Conservation (phyloP, 2,888 invertebrate species). For the Mesochorus sp. region DNA sequence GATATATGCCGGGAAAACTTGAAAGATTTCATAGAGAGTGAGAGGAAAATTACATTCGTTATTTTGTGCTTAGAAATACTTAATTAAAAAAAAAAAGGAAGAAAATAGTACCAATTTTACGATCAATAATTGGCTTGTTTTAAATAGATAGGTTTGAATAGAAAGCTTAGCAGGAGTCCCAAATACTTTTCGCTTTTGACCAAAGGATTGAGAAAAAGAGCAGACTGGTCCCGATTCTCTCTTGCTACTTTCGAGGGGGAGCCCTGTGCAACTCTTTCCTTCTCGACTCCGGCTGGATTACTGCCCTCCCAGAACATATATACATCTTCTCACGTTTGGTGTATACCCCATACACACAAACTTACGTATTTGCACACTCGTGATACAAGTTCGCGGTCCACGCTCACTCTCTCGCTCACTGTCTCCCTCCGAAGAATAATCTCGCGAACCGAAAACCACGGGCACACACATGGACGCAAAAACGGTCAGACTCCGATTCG, state of each 20-base stretch:
- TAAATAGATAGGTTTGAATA: background rate
- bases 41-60: conserved; percentile 22
- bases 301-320: conserved; percentile 36
- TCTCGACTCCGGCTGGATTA: conserved; percentile 47
- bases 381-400: conserved; percentile 37
- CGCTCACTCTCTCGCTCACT: conserved; percentile 44
- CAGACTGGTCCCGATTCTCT: conserved; percentile 45
- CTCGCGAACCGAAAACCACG: conserved; percentile 63
- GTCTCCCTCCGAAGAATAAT: conserved; percentile 53
- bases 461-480: conserved; percentile 72
- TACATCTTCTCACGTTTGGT: conserved; percentile 43
- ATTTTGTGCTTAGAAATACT: background rate
- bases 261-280: conserved; percentile 37
- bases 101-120: background rate
- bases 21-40: conserved; percentile 24
- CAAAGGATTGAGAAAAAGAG: conserved; percentile 39
- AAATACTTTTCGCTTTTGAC: conserved; percentile 26
- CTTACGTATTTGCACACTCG: conserved; percentile 22
- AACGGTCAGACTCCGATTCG: conserved; percentile 79
- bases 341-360: conserved; percentile 31
- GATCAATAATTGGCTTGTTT: background rate
- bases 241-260: conserved; percentile 55
- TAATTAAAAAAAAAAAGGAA: background rate
- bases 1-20: background rate
- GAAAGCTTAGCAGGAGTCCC: too few relatives aligned